Evolutionary conservation across 2,797 vertebrate species (phyloP), one percentile per base, ranked within the genome.

Genomic region (Pteropus rufus): DNA sequence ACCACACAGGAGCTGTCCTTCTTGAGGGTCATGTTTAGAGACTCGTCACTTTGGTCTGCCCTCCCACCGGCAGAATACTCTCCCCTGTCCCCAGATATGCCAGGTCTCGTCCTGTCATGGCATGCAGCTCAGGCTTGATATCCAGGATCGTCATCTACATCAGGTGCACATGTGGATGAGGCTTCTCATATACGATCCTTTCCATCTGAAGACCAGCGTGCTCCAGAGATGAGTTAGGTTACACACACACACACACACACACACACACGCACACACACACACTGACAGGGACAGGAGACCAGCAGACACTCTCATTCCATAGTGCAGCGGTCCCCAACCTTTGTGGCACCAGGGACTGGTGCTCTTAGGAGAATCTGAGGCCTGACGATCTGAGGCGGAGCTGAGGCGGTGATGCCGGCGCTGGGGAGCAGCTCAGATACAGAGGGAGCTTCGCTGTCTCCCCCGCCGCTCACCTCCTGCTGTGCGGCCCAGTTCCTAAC

Each of bases 81-180:
- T 29, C 44, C 9, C 62, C 26, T 4, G 10, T 11, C 39, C 56
- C 69, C 15, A 29, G 52, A 24, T 5, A 5, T 14, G 16, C 10
- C 56, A 4, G 26, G 8, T 46, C 60, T 81, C 52, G 31, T 16
- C 3, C 36, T 36, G 1, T 56, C 1, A 0, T 1, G 18, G 64
- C 15, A 2, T 24, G 29, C 0, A 4, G 15, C 69, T 72, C 65
- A 18, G n/a, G 23, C 31, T 29, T 26, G 12, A 80, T 9, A 65
- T 49, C 6, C 15, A 2, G 3, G 12, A 3, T 9, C 2, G 6
- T 44, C 19, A 0, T 24, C 26, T 15, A 2, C 1, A 0, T 21
- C 16, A 10, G 19, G 24, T 4, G 7, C 29, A 18, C 29, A 0
- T 18, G 21, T 18, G 34, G 75, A 1, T 34, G 39, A 31, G 31